Evolutionary conservation across 2,888 invertebrate genomes (phyloP).

Genomic region (Drosophila algonquin): DNA sequence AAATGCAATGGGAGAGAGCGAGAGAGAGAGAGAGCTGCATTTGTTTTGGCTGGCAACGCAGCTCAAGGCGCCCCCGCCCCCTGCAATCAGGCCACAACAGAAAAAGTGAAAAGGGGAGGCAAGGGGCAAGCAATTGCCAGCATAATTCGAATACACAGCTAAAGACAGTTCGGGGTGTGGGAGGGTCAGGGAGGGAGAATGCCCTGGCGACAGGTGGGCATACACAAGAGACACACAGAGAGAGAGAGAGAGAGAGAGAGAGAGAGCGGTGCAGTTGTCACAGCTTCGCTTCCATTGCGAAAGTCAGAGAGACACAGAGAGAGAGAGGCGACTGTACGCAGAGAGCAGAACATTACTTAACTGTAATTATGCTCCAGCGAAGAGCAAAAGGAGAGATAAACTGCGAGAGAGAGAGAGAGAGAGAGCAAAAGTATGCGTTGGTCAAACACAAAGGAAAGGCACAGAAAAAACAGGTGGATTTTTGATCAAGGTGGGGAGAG

Average conservation of each 20-base stretch:
- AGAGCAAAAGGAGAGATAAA: slow-evolving; percentile 2
- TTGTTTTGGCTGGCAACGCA: slow-evolving; percentile 66
- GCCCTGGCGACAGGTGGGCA: slow-evolving; percentile 25
- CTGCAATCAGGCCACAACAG: slow-evolving; percentile 28
- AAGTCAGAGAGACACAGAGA: not conserved
- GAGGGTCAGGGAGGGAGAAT: not conserved
- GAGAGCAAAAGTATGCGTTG: not conserved
- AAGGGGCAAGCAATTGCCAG: slow-evolving; percentile 14
- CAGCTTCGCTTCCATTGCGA: slow-evolving; percentile 43
- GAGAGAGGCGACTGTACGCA: not conserved
- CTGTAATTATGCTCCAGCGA: slow-evolving; percentile 31
- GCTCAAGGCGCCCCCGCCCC: slow-evolving; percentile 2
- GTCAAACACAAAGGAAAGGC: not conserved
- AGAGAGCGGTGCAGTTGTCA: slow-evolving; percentile 33
- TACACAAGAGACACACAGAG: slow-evolving; percentile 21
- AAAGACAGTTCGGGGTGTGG: not conserved
- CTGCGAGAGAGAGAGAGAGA: not conserved
- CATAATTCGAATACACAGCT: slow-evolving; percentile 2
- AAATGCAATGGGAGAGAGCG: slow-evolving; percentile 11
- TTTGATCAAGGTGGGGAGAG: not conserved
- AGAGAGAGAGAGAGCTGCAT: slow-evolving; percentile 39
- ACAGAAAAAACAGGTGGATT: not conserved
- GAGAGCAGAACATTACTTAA: slow-evolving; percentile 49
- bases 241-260: slow-evolving; percentile 24
- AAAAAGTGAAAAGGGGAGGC: not conserved